Evolutionary conservation across 2,113 vertebrate genomes (phyloP).

Genomic region (Nestor notabilis): DNA sequence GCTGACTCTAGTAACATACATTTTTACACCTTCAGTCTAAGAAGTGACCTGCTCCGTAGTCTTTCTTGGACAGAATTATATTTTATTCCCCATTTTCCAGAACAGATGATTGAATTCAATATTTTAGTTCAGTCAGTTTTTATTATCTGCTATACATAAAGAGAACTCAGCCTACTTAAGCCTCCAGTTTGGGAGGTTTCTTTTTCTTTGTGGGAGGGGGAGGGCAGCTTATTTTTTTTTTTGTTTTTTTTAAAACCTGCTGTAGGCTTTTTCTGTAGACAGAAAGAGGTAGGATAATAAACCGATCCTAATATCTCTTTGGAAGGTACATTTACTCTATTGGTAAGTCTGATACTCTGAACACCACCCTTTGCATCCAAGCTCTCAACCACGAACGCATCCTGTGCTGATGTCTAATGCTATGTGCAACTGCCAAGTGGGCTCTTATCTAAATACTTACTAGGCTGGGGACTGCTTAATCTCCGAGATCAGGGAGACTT

Average conservation of each 20-base stretch:
- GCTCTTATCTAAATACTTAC: constrained; percentile 28
- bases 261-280: background rate
- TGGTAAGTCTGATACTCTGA: background rate
- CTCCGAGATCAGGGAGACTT: constrained; percentile 33
- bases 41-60: background rate
- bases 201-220: background rate
- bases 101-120: background rate
- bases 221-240: background rate
- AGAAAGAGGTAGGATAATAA: background rate
- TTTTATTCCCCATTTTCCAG: background rate
- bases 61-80: background rate
- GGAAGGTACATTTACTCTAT: background rate
- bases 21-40: background rate
- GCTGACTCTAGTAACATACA: background rate
- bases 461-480: constrained; percentile 36
- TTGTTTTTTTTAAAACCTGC: background rate
- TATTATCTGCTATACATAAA: background rate
- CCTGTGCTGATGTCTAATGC: background rate
- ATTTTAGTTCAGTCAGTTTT: background rate
- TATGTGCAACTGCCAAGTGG: constrained; percentile 3
- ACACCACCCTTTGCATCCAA: background rate
- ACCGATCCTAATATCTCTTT: background rate
- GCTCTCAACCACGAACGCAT: background rate
- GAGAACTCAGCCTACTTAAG: background rate
- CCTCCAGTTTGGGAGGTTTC: background rate